Conservation (phyloP, 2,888 invertebrate species). For the Ecdyonurus torrentis region DNA sequence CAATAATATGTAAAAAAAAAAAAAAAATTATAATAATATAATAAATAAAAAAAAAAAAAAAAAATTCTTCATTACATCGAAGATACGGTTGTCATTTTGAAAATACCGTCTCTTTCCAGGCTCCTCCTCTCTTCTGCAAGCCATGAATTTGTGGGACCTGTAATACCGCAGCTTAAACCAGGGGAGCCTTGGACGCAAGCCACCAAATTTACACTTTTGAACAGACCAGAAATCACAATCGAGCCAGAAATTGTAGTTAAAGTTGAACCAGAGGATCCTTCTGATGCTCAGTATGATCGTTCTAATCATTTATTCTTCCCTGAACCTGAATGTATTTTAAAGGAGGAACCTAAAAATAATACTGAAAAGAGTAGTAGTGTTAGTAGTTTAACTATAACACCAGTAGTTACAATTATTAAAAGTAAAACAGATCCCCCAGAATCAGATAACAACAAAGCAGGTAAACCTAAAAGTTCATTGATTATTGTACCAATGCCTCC, state of each 20-base stretch:
- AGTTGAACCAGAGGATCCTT: neutral
- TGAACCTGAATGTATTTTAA: neutral
- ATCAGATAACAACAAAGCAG: too few relatives aligned
- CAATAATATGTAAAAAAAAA: too few relatives aligned
- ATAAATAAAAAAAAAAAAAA: too few relatives aligned
- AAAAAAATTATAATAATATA: too few relatives aligned
- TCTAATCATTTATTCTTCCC: neutral
- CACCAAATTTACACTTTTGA: neutral
- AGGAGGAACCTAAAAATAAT: neutral
- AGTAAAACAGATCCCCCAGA: too few relatives aligned
- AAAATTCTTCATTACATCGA: too few relatives aligned
- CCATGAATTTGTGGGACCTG: neutral
- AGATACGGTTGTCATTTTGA: neutral
- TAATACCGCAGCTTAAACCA: neutral
- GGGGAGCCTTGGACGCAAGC: neutral
- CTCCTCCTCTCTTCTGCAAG: neutral
- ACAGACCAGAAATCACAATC: conserved; percentile 2
- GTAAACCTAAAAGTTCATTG: too few relatives aligned
- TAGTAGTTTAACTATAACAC: neutral
- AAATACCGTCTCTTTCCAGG: neutral
- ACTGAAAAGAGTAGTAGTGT: neutral
- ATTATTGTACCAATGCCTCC: too few relatives aligned
- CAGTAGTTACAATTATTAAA: neutral
- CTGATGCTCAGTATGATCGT: too few relatives aligned
- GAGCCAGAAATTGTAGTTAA: neutral